Evolutionary conservation across 2,888 invertebrate genomes (phyloP), one percentile per base, ranked within the genome.

Genomic region (Ligdia adustata): DNA sequence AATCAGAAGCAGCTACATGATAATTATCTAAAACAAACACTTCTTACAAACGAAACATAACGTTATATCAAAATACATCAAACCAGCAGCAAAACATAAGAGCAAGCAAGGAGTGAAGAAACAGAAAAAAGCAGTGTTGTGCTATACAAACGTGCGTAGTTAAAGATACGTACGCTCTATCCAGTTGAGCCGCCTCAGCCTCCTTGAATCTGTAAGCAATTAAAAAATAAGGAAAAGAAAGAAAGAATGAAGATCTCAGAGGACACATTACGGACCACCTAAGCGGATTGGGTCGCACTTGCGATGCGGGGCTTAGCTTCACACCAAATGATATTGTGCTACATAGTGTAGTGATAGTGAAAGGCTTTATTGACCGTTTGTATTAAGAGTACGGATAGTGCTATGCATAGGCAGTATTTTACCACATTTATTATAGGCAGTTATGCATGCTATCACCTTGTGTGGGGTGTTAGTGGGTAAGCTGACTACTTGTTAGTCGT

Each of bases 181-280:
- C 95, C 93, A 94, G 86, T 69, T 91, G 93, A 76, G 94, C 93
- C 84, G 93, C 93, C 92, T 95, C 95, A 81, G 93, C 92, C 92
- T 95, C 95, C 94, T 95, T 95, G 94, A 94, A 95, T 94, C 95
- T 95, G 95, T 75, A 95, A 95, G 93, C 89, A 91, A 91, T 90
- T 87, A 81, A 87, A 90, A 67, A 82, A 83, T 85, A 86, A 86
- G 87, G 86, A 84, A 84, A 85, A 83, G 85, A 85, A 81, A 83
- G 82, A 86, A 75, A 82, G 77, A 78, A 78, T 74, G 64, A 71
- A 75, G 72, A 74, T 69, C 57, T 74, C 57, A 74, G 60, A 76
- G 72, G 67, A 75, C 65, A 75, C 60, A 58, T 66, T 66, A 68
- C 64, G 75, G 74, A 75, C 69, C 77, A 78, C 80, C 78, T 76